phyloP scores from a whole-genome alignment of 64 coral and sea anemone species.

The Pocillopora verrucosa region DNA sequence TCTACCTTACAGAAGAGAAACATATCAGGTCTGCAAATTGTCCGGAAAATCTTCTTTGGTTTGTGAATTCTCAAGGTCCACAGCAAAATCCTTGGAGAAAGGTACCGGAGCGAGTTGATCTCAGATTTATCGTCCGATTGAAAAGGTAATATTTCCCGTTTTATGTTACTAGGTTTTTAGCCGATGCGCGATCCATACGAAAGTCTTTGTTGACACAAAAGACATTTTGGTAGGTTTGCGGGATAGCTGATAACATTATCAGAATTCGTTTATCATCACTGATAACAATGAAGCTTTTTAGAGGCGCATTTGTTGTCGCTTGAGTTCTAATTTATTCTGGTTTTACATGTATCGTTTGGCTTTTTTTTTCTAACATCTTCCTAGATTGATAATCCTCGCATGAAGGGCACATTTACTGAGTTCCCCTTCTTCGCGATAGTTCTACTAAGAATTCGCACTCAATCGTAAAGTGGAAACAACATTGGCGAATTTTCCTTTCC shows the following conservation, averaged over 20 bases:
- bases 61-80: not conserved
- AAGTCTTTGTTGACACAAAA: not conserved
- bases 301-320: slow-evolving; percentile 2
- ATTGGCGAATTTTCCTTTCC: not conserved
- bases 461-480: not conserved
- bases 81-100: not conserved
- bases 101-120: slow-evolving; percentile 12
- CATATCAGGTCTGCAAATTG: not conserved
- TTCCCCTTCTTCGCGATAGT: not conserved
- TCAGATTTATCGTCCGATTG: slow-evolving; percentile 36
- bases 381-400: too few species aligned
- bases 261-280: slow-evolving; percentile 26
- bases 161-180: slow-evolving; percentile 42
- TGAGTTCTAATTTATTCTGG: not conserved
- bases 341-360: not conserved
- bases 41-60: not conserved
- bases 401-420: too few species aligned
- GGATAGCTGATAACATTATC: slow-evolving; percentile 45
- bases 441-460: not conserved
- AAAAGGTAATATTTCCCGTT: slow-evolving; percentile 41
- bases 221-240: slow-evolving; percentile 25
- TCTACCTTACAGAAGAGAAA: not conserved
- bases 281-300: slow-evolving; percentile 44
- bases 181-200: slow-evolving; percentile 18
- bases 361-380: too few species aligned